phyloP scores from a whole-genome alignment of 2,113 vertebrate species.

The Callaeas wilsoni region DNA sequence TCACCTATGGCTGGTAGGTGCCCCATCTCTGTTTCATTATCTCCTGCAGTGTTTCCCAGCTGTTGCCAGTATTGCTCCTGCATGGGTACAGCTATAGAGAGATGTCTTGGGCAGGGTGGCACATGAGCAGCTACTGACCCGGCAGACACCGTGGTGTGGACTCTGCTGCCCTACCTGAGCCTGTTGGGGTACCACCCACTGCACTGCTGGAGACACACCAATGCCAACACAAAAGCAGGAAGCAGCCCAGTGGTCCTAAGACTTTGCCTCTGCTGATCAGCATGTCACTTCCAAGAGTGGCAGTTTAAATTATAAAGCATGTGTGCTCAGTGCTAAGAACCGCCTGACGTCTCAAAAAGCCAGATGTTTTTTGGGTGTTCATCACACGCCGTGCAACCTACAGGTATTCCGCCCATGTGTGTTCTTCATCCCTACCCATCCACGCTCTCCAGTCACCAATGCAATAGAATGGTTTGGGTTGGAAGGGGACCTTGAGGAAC shows the following conservation, averaged over 20 bases:
- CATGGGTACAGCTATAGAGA: background rate
- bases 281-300: background rate
- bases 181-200: fast-evolving
- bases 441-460: background rate
- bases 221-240: background rate
- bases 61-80: too few relatives aligned
- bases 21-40: background rate
- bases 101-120: background rate
- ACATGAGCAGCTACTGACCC: background rate
- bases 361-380: fast-evolving
- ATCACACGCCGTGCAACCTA: fast-evolving
- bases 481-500: background rate
- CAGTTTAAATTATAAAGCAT: fast-evolving
- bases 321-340: background rate
- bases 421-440: background rate
- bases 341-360: background rate
- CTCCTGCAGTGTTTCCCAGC: background rate
- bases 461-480: background rate
- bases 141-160: fast-evolving
- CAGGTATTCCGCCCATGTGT: fast-evolving
- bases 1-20: background rate
- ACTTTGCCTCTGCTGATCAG: background rate
- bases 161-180: background rate
- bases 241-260: background rate
- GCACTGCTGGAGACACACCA: background rate